phyloP scores from a whole-genome alignment of 2,888 invertebrate species.

The Scaptomyza polygonia region DNA sequence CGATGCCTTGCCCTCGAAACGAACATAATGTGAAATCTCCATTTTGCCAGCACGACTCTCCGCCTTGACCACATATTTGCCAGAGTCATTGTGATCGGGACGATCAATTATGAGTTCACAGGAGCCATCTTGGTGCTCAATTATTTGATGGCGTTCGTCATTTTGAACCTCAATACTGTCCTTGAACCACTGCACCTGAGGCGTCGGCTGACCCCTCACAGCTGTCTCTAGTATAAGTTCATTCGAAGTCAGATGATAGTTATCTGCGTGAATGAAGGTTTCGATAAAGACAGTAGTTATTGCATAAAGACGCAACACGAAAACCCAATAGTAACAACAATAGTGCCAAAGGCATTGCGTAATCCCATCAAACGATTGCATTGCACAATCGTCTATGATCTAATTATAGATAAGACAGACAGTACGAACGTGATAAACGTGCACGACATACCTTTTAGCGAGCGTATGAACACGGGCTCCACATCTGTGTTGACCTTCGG shows the following conservation, averaged over 20 bases:
- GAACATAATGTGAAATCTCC: conserved; percentile 89
- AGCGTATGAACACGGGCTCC: conserved; percentile 90
- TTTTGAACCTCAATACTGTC: conserved; percentile 87
- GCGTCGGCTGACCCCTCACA: conserved; percentile 89
- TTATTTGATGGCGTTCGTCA: conserved; percentile 87
- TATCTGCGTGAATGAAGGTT: conserved; percentile 85
- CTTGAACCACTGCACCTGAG: conserved; percentile 91
- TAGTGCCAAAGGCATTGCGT: conserved; percentile 45
- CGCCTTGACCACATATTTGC: conserved; percentile 91
- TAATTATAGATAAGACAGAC: conserved; percentile 51
- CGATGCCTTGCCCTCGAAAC: conserved; percentile 87
- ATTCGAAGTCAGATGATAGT: conserved; percentile 89
- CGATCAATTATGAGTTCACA: conserved; percentile 89
- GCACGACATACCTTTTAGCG: conserved; percentile 87
- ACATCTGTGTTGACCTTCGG: conserved; percentile 86
- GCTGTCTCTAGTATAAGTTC: conserved; percentile 91
- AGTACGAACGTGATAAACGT: conserved; percentile 9
- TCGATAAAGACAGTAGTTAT: conserved; percentile 23
- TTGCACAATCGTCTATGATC: conserved; percentile 60
- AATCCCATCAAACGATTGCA: conserved; percentile 40
- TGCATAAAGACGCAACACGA: conserved; percentile 44
- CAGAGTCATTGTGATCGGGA: conserved; percentile 89
- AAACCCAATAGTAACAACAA: conserved; percentile 10
- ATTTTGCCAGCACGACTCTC: conserved; percentile 90
- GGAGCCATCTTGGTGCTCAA: conserved; percentile 90